Evolutionary conservation across 2,113 vertebrate genomes (phyloP).

Genomic region (Pavo muticus): DNA sequence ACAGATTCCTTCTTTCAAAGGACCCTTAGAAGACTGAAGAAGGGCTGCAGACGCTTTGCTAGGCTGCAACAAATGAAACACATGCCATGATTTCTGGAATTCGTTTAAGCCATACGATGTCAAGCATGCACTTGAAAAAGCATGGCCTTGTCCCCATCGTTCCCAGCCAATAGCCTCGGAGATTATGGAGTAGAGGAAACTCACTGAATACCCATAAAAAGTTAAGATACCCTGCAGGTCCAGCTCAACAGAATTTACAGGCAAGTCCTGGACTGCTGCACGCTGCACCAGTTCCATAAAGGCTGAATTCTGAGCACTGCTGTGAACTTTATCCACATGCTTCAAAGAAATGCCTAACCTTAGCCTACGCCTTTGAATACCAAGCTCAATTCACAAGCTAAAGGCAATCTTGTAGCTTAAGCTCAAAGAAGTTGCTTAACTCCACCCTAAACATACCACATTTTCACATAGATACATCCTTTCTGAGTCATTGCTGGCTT

Average conservation of each 20-base stretch:
- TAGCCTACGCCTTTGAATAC: neutral
- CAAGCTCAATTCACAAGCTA: rapidly evolving
- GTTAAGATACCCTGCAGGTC: neutral
- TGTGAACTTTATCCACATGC: neutral
- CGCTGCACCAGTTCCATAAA: neutral
- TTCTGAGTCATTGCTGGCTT: slow-evolving; percentile 5
- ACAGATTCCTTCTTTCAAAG: neutral
- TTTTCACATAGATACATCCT: neutral
- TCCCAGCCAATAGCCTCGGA: neutral
- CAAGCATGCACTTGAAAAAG: neutral
- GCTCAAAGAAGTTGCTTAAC: neutral
- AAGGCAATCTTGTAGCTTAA: neutral
- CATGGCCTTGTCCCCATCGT: neutral
- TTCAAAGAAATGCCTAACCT: neutral
- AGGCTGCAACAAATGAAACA: neutral
- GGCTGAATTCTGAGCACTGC: neutral
- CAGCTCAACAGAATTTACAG: neutral
- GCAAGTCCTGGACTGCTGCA: neutral
- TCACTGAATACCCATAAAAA: neutral
- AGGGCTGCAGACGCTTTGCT: neutral
- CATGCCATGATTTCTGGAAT: neutral
- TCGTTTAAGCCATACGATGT: neutral
- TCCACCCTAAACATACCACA: slow-evolving; percentile 8
- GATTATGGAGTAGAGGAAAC: neutral
- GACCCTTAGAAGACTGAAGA: neutral